Evolutionary conservation across 2,888 invertebrate genomes (phyloP).

Genomic region (Pseudanteris insignis): DNA sequence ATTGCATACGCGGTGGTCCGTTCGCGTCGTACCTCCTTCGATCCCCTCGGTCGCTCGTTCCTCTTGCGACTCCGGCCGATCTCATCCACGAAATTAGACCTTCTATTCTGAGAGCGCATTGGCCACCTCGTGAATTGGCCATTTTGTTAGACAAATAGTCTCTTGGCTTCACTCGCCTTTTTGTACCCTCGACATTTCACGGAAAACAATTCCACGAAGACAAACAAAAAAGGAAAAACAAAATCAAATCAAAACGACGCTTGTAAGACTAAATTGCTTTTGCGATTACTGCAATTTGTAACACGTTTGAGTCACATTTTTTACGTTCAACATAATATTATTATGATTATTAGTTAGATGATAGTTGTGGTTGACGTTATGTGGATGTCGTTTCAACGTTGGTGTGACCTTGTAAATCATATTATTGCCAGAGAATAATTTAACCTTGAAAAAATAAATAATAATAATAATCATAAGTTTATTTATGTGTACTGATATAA

Average conservation of each 20-base stretch:
- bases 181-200: slow-evolving; percentile 8
- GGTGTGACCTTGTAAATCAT: not conserved
- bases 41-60: slow-evolving; percentile 2
- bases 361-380: too few relatives aligned
- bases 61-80: slow-evolving; percentile 29
- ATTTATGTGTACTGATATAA: too few relatives aligned
- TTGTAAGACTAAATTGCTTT: too few relatives aligned
- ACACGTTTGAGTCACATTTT: too few relatives aligned
- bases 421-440: not conserved
- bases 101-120: slow-evolving; percentile 62
- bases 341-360: too few relatives aligned
- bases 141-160: slow-evolving; percentile 39
- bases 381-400: too few relatives aligned
- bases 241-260: slow-evolving; percentile 8
- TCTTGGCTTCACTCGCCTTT: slow-evolving; percentile 3
- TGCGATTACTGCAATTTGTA: too few relatives aligned
- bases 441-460: too few relatives aligned
- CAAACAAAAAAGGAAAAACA: too few relatives aligned
- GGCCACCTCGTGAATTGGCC: slow-evolving; percentile 22
- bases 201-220: slow-evolving; percentile 16
- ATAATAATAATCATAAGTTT: too few relatives aligned
- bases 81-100: slow-evolving; percentile 63
- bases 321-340: too few relatives aligned
- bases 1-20: slow-evolving; percentile 66
- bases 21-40: slow-evolving; percentile 38